Evolutionary conservation across 2,113 vertebrate genomes (phyloP), one percentile per base, ranked within the genome.

Genomic region (Madoqua kirkii): DNA sequence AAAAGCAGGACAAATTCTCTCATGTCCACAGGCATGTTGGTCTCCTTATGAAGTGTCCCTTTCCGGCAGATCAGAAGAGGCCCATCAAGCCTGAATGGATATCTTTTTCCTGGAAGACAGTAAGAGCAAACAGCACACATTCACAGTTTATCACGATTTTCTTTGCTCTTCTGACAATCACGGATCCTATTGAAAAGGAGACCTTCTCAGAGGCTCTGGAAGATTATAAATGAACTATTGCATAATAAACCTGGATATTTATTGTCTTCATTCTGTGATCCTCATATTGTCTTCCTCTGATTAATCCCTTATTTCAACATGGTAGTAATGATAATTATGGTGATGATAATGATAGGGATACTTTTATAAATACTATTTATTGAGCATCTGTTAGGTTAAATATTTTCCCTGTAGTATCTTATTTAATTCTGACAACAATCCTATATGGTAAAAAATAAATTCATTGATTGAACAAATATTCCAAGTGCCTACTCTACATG

Each of bases 61-160:
- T 99, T 98, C 40, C 96, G 98, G 97, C 99, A 99, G 97, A 99
- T 99, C 87, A 99, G 90, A 95, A 99, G 98, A 31, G 99, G 99
- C 1, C 99, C 99, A 99, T 99, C 97, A 99, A 98, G 62, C 99
- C 99, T 1, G 99, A 99, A 90, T 99, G 98, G 96, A 99, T 99
- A 87, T 99, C 99, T 96, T 98, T 99, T 96, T 99, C 99, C 99
- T 99, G 93, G 29, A 97, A 98, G 93, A 71, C 81, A 98, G 95
- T 33, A 79, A 98, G 96, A 31, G 21, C 54, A 21, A 33, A 95
- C n/a, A 79, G 88, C 10, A 91, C n/a, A 19, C 23, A 16, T 89
- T 36, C 4, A 2, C 27, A 13, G 64, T 59, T 57, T 55, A 29
- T 48, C 7, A 12, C 43, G 9, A 54, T 48, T 71, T 54, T 54